Conservation (phyloP, 1,140 invertebrate genomes). For the Drosophila malerkotliana region DNA sequence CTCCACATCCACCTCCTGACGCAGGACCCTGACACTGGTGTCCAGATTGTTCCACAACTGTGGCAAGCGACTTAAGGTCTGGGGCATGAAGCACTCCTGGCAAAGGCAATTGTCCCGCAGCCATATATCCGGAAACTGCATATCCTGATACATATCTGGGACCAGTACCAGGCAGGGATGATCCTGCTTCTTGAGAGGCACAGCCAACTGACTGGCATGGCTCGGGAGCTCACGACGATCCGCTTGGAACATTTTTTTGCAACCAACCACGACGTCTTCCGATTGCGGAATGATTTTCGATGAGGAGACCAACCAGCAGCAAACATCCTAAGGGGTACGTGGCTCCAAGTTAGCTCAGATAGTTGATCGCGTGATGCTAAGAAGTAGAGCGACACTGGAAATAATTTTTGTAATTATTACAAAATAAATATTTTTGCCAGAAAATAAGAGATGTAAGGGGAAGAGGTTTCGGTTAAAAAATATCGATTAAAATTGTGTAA, state of each 20-base stretch:
- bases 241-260: conserved; percentile 44
- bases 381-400: conserved; percentile 4
- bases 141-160: conserved; percentile 38
- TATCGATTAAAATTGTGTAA: no score
- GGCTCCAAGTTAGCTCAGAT: conserved; percentile 11
- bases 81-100: conserved; percentile 86
- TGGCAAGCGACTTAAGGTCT: conserved; percentile 86
- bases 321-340: conserved; percentile 34
- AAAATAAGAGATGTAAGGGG: no score
- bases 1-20: conserved; percentile 39
- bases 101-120: conserved; percentile 89
- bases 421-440: no score
- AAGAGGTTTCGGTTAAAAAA: no score
- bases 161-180: conserved; percentile 35
- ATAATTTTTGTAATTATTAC: neutral
- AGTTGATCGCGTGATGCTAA: conserved; percentile 40
- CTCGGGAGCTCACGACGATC: conserved; percentile 9
- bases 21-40: conserved; percentile 48
- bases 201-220: neutral
- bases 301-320: conserved; percentile 7
- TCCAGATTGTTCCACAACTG: conserved; percentile 67
- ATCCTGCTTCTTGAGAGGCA: neutral
- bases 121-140: conserved; percentile 87
- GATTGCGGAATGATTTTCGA: conserved; percentile 41
- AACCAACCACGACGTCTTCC: conserved; percentile 37